These are phyloP conservation scores for Sebastes steindachneri DNA, from an alignment of 2,797 vertebrate species.

Conservation along the genomic window DNA sequence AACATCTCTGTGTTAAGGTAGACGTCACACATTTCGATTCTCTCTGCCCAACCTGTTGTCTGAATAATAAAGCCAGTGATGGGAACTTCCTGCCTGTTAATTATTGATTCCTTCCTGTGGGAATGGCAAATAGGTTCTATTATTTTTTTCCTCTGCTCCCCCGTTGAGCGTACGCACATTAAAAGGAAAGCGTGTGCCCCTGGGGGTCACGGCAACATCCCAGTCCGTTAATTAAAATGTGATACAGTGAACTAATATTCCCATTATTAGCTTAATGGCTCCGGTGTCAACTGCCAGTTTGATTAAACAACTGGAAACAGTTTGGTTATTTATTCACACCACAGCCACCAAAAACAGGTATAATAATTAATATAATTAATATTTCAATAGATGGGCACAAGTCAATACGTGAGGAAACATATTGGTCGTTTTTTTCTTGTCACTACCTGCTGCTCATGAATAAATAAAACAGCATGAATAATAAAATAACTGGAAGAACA, in stretches of 20 bases:
- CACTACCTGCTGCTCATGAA: constrained; percentile 42
- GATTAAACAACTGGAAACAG: constrained; percentile 22
- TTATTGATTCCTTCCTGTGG: constrained; percentile 63
- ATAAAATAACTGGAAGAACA: constrained; percentile 37
- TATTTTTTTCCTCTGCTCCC: constrained; percentile 24
- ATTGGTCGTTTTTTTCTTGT: constrained; percentile 31
- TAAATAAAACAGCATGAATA: constrained; percentile 55
- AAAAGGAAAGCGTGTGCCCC: background rate
- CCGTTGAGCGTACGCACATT: constrained; percentile 13
- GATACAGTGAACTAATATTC: background rate
- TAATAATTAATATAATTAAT: constrained; percentile 38
- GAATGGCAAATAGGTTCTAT: constrained; percentile 44
- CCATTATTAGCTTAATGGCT: constrained; percentile 17
- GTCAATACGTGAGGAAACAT: constrained; percentile 37
- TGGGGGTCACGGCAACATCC: background rate
- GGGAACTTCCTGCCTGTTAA: constrained; percentile 59
- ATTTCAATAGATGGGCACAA: constrained; percentile 20
- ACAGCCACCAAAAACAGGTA: background rate
- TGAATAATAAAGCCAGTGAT: constrained; percentile 43
- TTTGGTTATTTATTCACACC: constrained; percentile 6
- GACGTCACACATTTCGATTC: constrained; percentile 51
- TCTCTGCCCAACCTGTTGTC: constrained; percentile 46
- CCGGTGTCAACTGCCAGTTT: background rate
- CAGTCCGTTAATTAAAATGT: constrained; percentile 28
- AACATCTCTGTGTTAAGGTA: constrained; percentile 12